Percentiles rank a stretch among this genome's conserved stretches.
phyloP scores from a whole-genome alignment of 2,888 invertebrate species.

The Harpalus rubripes region DNA sequence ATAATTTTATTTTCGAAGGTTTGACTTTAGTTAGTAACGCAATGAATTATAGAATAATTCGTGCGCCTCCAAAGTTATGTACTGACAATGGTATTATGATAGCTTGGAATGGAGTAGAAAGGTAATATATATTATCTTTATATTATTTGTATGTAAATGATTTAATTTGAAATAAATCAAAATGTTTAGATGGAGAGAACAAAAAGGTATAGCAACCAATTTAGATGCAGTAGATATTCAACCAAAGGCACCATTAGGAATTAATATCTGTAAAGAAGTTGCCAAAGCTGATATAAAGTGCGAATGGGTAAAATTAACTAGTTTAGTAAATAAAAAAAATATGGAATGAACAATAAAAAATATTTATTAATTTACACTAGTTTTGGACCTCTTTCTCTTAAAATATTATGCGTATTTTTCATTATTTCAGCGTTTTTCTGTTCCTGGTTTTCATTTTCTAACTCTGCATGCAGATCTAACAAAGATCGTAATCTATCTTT shows the following conservation, averaged over 20 bases:
- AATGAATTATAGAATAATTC: constrained; percentile 83
- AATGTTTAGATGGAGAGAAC: constrained; percentile 73
- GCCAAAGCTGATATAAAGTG: constrained; percentile 80
- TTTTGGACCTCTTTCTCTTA: constrained; percentile 80
- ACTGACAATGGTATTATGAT: constrained; percentile 99
- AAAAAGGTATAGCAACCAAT: constrained; percentile 76
- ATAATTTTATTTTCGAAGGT: constrained; percentile 87
- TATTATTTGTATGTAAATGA: neutral
- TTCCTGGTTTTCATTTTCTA: constrained; percentile 77
- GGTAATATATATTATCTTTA: constrained; percentile 73
- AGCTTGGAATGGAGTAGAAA: constrained; percentile 98
- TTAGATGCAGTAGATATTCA: constrained; percentile 82
- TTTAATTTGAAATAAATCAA: constrained; percentile 50
- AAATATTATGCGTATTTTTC: constrained; percentile 77
- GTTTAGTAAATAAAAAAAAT: constrained; percentile 69
- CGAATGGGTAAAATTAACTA: constrained; percentile 77
- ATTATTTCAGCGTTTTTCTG: constrained; percentile 78
- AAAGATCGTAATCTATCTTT: constrained; percentile 83
- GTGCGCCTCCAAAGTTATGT: constrained; percentile 92
- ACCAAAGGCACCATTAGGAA: constrained; percentile 83
- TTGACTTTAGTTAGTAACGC: constrained; percentile 84
- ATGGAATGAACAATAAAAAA: constrained; percentile 57
- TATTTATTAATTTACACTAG: constrained; percentile 76
- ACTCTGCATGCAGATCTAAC: constrained; percentile 83
- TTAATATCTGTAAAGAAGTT: constrained; percentile 81